Evolutionary conservation across 2,797 vertebrate genomes (phyloP).

Genomic region (Amphiprion clarkii): DNA sequence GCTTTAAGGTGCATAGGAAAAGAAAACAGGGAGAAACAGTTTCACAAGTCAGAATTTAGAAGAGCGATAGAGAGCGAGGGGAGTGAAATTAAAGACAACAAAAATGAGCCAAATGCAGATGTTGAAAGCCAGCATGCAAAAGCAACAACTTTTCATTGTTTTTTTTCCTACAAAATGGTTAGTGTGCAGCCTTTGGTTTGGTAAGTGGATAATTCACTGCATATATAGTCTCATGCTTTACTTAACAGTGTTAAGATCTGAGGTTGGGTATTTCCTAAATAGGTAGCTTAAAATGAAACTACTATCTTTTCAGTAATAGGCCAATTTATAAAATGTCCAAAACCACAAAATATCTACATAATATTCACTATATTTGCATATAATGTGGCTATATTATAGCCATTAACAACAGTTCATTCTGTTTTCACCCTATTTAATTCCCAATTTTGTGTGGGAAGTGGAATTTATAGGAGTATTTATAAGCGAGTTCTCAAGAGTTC

Average conservation of each 20-base stretch:
- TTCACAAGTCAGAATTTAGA: conserved; percentile 93
- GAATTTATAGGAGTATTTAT: background rate
- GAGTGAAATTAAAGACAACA: conserved; percentile 88
- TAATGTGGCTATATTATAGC: background rate
- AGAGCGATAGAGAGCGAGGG: conserved; percentile 69
- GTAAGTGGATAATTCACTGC: background rate
- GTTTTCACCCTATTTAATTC: background rate
- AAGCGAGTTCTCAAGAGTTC: background rate
- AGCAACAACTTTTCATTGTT: conserved; percentile 40
- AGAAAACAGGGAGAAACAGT: conserved; percentile 97
- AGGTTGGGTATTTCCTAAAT: conserved; percentile 1
- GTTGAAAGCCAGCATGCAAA: conserved; percentile 91
- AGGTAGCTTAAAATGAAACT: background rate
- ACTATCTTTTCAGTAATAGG: background rate
- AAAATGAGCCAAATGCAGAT: conserved; percentile 94
- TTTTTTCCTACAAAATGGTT: conserved; percentile 33
- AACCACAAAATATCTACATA: too few species aligned
- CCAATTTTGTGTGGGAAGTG: conserved; percentile 18
- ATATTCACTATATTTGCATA: background rate
- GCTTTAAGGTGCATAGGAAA: conserved; percentile 96
- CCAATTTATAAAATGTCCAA: background rate
- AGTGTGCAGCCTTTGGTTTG: conserved; percentile 80
- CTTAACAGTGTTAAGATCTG: background rate
- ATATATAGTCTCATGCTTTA: background rate
- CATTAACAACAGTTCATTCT: background rate